These are phyloP conservation scores for Sphaerophoria taeniata DNA, from an alignment of 2,888 invertebrate genomes.

Conservation along the genomic window DNA sequence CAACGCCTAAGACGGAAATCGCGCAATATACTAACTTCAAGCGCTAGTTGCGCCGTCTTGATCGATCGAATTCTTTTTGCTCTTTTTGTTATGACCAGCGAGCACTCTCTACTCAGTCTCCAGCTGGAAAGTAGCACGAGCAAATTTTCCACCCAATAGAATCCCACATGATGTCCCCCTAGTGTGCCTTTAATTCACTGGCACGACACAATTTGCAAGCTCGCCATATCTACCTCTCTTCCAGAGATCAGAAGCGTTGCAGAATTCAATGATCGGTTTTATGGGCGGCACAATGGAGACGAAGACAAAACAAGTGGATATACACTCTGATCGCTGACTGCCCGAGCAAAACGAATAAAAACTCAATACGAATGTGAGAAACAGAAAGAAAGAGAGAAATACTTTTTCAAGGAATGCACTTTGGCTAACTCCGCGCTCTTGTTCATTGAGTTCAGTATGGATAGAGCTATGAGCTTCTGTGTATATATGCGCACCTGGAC, in stretches of 20 bases:
- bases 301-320: constrained; percentile 25
- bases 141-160: constrained; percentile 71
- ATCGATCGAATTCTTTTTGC: constrained; percentile 62
- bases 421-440: constrained; percentile 58
- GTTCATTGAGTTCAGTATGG: constrained; percentile 63
- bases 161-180: constrained; percentile 28
- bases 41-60: constrained; percentile 63
- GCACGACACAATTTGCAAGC: constrained; percentile 61
- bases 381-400: constrained; percentile 28
- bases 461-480: constrained; percentile 69
- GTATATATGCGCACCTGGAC: constrained; percentile 66
- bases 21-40: constrained; percentile 38
- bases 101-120: constrained; percentile 5
- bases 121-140: constrained; percentile 68
- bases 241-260: constrained; percentile 51
- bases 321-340: constrained; percentile 7
- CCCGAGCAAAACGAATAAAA: constrained; percentile 30
- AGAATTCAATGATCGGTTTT: constrained; percentile 66
- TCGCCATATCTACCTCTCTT: constrained; percentile 25
- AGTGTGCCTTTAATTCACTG: background rate
- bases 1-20: constrained; percentile 68
- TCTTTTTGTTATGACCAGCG: constrained; percentile 45
- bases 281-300: constrained; percentile 51
- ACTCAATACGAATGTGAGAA: constrained; percentile 34
- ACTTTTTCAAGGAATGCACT: constrained; percentile 64